Percentiles rank a stretch among this genome's conserved stretches.
Evolutionary conservation across 2,797 vertebrate genomes (phyloP).

Genomic region (Antrozous pallidus): DNA sequence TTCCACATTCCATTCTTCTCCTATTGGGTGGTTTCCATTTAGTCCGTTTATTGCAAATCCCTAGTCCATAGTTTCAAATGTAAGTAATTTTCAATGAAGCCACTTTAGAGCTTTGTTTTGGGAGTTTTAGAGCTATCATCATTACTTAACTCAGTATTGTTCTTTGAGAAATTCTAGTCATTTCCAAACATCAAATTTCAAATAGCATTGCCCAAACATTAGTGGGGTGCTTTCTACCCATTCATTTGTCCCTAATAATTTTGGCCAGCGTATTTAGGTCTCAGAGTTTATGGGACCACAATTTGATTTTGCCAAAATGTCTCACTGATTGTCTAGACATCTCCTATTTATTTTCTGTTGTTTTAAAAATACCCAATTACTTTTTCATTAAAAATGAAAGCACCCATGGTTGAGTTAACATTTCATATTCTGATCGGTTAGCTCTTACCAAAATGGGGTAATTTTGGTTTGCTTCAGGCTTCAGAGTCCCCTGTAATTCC

Average conservation of each 20-base stretch:
- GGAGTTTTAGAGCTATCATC: background rate
- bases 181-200: constrained; percentile 33
- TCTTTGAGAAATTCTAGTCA: constrained; percentile 3
- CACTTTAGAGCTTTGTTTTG: constrained; percentile 38
- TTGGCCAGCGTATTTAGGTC: background rate
- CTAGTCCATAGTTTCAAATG: constrained; percentile 51
- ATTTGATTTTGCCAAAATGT: background rate
- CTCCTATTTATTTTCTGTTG: background rate
- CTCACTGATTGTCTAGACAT: background rate
- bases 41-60: constrained; percentile 9
- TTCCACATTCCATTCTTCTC: constrained; percentile 31
- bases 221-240: background rate
- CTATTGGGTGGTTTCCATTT: constrained; percentile 23
- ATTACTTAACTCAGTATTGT: constrained; percentile 21
- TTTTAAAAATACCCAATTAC: background rate
- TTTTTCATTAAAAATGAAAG: constrained; percentile 48
- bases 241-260: background rate
- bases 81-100: constrained; percentile 38
- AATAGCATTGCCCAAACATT: background rate
- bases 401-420: background rate
- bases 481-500: background rate
- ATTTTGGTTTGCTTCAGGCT: background rate
- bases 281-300: background rate
- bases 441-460: constrained; percentile 26
- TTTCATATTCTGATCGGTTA: background rate